Evolutionary conservation across 2,113 vertebrate species (phyloP).

Genomic region (Hippocampus mohnikei): DNA sequence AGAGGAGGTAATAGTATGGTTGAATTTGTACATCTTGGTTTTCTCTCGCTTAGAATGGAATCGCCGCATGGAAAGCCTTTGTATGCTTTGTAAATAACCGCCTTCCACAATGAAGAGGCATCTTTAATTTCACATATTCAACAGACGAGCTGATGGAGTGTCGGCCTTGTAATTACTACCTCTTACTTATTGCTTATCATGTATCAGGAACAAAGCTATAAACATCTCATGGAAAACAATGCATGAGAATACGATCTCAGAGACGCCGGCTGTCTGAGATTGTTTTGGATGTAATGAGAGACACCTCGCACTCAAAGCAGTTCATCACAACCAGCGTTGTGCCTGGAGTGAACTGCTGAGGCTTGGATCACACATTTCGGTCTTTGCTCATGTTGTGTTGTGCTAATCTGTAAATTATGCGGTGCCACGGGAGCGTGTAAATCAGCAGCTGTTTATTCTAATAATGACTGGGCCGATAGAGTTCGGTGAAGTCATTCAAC

Average conservation of each 20-base stretch:
- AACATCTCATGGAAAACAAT: constrained; percentile 66
- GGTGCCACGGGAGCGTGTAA: constrained; percentile 20
- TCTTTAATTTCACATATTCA: constrained; percentile 71
- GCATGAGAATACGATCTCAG: constrained; percentile 52
- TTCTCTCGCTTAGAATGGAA: constrained; percentile 19
- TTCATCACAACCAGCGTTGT: constrained; percentile 53
- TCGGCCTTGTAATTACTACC: constrained; percentile 69
- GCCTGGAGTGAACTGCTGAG: constrained; percentile 54
- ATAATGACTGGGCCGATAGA: constrained; percentile 14
- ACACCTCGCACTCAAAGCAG: constrained; percentile 56
- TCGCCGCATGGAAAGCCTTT: constrained; percentile 38
- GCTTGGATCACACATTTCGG: constrained; percentile 55
- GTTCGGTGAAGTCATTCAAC: constrained; percentile 19
- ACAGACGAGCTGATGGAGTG: constrained; percentile 51
- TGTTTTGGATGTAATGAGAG: constrained; percentile 70
- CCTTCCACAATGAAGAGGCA: constrained; percentile 45
- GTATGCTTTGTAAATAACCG: constrained; percentile 55
- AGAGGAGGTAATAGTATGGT: constrained; percentile 38
- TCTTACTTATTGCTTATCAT: constrained; percentile 69
- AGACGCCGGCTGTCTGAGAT: constrained; percentile 57
- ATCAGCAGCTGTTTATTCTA: constrained; percentile 28
- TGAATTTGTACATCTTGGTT: constrained; percentile 17
- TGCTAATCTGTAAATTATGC: constrained; percentile 36
- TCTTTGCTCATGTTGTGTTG: constrained; percentile 46
- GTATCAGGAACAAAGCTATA: constrained; percentile 68